Percentiles rank a stretch among this genome's conserved stretches.
phyloP scores from a whole-genome alignment of 2,797 vertebrate species.

The Hydrolagus colliei region DNA sequence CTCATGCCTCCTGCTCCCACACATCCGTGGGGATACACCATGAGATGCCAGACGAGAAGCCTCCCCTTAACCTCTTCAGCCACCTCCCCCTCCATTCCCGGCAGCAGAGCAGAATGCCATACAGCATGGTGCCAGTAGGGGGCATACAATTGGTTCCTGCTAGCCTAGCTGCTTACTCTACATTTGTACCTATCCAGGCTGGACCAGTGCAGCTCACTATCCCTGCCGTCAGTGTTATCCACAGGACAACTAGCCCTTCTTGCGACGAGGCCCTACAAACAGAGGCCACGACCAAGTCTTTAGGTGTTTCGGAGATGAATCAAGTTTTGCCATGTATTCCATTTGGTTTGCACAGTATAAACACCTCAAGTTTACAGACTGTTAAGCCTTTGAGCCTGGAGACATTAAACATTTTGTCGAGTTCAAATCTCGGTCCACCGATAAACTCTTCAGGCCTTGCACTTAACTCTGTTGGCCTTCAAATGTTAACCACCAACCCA shows the following conservation, averaged over 20 bases:
- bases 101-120: conserved; percentile 72
- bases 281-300: conserved; percentile 40
- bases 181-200: conserved; percentile 85
- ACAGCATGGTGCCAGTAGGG: conserved; percentile 79
- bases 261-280: conserved; percentile 43
- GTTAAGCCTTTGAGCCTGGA: conserved; percentile 66
- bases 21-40: conserved; percentile 48
- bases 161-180: conserved; percentile 80
- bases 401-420: conserved; percentile 73
- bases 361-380: conserved; percentile 58
- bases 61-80: conserved; percentile 80
- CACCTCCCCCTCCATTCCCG: conserved; percentile 94
- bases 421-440: conserved; percentile 60
- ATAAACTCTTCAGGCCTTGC: conserved; percentile 71
- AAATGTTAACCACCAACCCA: conserved; percentile 71
- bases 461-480: conserved; percentile 81
- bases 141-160: conserved; percentile 87
- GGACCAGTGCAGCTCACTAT: conserved; percentile 85
- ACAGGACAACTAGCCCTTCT: conserved; percentile 63
- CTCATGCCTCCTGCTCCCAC: conserved; percentile 23
- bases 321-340: conserved; percentile 78
- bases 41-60: background rate
- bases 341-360: conserved; percentile 66
- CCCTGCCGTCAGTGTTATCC: conserved; percentile 81
- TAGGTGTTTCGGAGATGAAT: conserved; percentile 69